Evolutionary conservation across 2,888 invertebrate genomes (phyloP).

Genomic region (Chymomyza procnemis): DNA sequence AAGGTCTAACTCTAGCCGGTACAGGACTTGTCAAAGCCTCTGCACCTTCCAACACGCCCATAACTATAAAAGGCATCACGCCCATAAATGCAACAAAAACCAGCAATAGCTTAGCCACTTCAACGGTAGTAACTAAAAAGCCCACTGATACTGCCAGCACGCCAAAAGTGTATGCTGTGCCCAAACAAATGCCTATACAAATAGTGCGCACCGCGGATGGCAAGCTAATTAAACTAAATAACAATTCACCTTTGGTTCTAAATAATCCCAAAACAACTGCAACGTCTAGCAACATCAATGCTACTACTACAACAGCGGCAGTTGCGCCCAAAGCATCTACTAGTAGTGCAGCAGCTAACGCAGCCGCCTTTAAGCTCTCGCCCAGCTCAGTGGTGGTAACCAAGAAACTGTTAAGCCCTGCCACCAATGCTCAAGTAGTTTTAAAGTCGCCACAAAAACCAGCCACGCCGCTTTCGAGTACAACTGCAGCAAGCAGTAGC

Average conservation of each 20-base stretch:
- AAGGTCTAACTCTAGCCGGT: conserved; percentile 39
- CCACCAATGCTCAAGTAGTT: conserved; percentile 16
- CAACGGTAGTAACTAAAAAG: conserved; percentile 2
- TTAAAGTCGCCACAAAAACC: conserved; percentile 25
- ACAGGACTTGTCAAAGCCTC: conserved; percentile 44
- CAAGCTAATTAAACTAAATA: conserved; percentile 58
- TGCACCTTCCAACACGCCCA: conserved; percentile 14
- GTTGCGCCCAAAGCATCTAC: conserved; percentile 6
- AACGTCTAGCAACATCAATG: neutral
- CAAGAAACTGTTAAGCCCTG: conserved; percentile 18
- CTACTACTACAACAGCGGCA: conserved; percentile 11
- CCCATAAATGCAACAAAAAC: conserved; percentile 12
- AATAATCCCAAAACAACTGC: conserved; percentile 41
- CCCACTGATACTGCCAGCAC: conserved; percentile 1
- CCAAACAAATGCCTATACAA: conserved; percentile 42
- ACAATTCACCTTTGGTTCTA: conserved; percentile 37
- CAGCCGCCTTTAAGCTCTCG: neutral
- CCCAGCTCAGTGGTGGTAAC: conserved; percentile 28
- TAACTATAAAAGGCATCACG: conserved; percentile 42
- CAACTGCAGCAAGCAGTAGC: neutral
- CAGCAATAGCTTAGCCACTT: neutral
- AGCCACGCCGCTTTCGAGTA: neutral
- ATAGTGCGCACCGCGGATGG: conserved; percentile 62
- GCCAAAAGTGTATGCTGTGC: neutral
- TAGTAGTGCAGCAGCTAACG: neutral